Conservation (phyloP, 2,888 invertebrate genomes). For the Scotopteryx bipunctaria region DNA sequence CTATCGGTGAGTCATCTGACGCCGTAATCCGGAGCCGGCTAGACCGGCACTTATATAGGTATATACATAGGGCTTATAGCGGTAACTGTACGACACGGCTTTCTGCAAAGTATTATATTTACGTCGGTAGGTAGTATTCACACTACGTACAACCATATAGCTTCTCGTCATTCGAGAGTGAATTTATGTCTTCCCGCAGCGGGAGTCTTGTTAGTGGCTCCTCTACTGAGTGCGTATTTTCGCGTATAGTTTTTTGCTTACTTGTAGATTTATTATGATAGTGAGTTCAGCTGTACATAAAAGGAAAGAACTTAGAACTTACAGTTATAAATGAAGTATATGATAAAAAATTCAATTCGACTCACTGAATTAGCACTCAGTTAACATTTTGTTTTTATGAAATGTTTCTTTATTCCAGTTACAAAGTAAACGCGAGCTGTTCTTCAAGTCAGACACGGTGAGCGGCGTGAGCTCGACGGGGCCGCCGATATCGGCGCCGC, state of each 20-base stretch:
- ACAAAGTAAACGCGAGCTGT: slow-evolving; percentile 93
- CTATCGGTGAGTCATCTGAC: slow-evolving; percentile 67
- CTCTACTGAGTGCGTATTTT: slow-evolving; percentile 30
- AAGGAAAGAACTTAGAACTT: too few species aligned
- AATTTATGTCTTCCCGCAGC: slow-evolving; percentile 54
- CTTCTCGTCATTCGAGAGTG: slow-evolving; percentile 43
- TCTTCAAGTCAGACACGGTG: slow-evolving; percentile 89
- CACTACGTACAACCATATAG: slow-evolving; percentile 30
- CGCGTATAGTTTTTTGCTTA: slow-evolving; percentile 25
- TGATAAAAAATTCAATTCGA: background rate
- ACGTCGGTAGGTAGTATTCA: slow-evolving; percentile 25
- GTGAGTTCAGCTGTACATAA: too few species aligned
- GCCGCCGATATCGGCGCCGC: slow-evolving; percentile 69
- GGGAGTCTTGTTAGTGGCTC: slow-evolving; percentile 49
- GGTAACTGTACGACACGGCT: slow-evolving; percentile 27
- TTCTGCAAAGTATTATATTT: slow-evolving; percentile 26
- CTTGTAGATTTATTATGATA: background rate
- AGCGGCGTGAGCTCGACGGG: slow-evolving; percentile 76
- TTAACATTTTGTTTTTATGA: slow-evolving; percentile 9
- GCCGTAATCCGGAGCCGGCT: slow-evolving; percentile 55
- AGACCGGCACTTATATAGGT: slow-evolving; percentile 45
- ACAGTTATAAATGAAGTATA: too few species aligned
- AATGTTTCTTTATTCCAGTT: slow-evolving; percentile 79
- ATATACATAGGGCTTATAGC: slow-evolving; percentile 8
- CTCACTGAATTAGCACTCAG: too few species aligned